phyloP scores from a whole-genome alignment of 2,797 vertebrate genomes.

The Melanotaenia trifasciata region DNA sequence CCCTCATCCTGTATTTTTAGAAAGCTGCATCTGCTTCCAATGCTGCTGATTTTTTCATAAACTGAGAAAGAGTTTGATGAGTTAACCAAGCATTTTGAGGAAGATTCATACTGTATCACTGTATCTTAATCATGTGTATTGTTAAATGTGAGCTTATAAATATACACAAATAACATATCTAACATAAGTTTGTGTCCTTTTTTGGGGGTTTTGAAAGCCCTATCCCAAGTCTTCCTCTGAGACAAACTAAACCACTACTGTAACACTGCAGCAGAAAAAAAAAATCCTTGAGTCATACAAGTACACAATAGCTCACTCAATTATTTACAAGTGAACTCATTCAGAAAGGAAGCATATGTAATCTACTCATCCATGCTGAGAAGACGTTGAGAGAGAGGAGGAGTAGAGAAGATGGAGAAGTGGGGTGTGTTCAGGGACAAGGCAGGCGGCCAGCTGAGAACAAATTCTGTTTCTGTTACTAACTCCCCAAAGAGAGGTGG shows the following conservation, averaged over 20 bases:
- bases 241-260: constrained; percentile 64
- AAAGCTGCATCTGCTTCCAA: constrained; percentile 72
- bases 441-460: constrained; percentile 81
- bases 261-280: constrained; percentile 47
- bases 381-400: constrained; percentile 72
- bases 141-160: constrained; percentile 12
- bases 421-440: constrained; percentile 74
- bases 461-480: constrained; percentile 78
- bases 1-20: constrained; percentile 62
- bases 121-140: constrained; percentile 17
- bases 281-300: constrained; percentile 70
- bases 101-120: constrained; percentile 22
- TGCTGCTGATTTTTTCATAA: constrained; percentile 55
- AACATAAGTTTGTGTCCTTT: constrained; percentile 23
- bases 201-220: constrained; percentile 34
- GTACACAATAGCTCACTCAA: constrained; percentile 80
- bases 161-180: neutral
- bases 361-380: constrained; percentile 82
- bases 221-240: constrained; percentile 62
- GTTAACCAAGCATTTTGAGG: constrained; percentile 48
- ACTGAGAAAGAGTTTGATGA: constrained; percentile 49
- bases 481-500: constrained; percentile 81
- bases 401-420: constrained; percentile 67
- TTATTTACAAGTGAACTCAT: constrained; percentile 82
- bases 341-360: constrained; percentile 83